Evolutionary conservation across 2,797 vertebrate genomes (phyloP), one percentile per base, ranked within the genome.

Genomic region (Sternarchorhynchus goeldii): DNA sequence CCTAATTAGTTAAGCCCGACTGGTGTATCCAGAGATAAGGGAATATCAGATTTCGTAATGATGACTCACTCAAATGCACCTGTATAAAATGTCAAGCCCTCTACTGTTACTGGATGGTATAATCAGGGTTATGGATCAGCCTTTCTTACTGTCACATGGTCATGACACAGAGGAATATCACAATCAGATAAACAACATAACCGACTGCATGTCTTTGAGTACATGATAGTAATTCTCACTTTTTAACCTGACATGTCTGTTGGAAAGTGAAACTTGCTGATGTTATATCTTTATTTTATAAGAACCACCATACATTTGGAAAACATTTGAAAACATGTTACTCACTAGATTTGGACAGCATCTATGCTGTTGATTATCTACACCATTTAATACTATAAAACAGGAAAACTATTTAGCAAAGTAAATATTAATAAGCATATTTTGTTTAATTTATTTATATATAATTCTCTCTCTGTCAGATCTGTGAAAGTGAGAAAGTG

Each of bases 61-160:
- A 56, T 83, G 76, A 77, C 74, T 81, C 84, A 77, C 56, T 39
- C 20, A 32, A 63, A 57, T 62, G 18, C 18, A 72, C 53, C 60
- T 77, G 77, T 62, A 80, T 82, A 41, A 81, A 58, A 75, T 82
- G 76, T 83, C 81, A 78, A 59, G 18, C 36, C 14, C 18, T 72
- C 63, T 14, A 29, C 64, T 21, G 34, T 76, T 60, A 77, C 70
- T 70, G 71, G 32, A 65, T 89, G 86, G 90, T 79, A 89, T 88
- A 89, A 78, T 32, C 3, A 34, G n/a, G 67, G 55, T 3, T 20
- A 71, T 55, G 56, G 70, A 67, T 79, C 77, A 73, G 59, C 7
- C 59, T 72, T 21, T 39, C 67, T 71, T 31, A 41, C 20, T 20
- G 14, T 31, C 55, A 60, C 39, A 57, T 34, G 62, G 6, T 67